Conservation (phyloP, 2,888 invertebrate genomes). For the Sclerodermus sp. region DNA sequence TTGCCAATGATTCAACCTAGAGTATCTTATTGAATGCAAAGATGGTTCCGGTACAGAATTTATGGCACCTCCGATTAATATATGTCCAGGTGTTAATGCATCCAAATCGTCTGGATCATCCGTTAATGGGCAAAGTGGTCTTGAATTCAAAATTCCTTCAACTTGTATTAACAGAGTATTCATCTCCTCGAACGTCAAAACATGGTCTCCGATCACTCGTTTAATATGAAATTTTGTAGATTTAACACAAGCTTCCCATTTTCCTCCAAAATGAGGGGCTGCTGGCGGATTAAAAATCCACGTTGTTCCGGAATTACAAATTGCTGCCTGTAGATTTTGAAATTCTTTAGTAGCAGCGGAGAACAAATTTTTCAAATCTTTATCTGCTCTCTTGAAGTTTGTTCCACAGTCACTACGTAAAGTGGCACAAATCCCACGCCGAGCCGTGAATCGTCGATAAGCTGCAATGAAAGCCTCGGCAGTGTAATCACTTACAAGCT, state of each 20-base stretch:
- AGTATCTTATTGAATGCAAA: background rate
- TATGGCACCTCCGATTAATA: background rate
- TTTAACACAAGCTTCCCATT: slow-evolving; percentile 1
- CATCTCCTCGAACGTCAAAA: slow-evolving; percentile 4
- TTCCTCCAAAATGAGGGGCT: slow-evolving; percentile 6
- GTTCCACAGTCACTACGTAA: slow-evolving; percentile 34
- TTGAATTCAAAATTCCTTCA: background rate
- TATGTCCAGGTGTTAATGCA: too few relatives aligned
- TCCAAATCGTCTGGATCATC: too few relatives aligned
- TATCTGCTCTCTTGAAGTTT: slow-evolving; percentile 34
- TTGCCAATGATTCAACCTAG: background rate
- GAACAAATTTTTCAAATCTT: slow-evolving; percentile 1
- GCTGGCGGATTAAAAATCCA: slow-evolving; percentile 6
- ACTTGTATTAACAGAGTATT: background rate
- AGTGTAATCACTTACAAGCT: slow-evolving; percentile 29
- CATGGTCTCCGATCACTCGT: background rate
- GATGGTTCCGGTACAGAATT: background rate
- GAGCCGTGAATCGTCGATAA: slow-evolving; percentile 25
- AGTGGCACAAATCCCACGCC: slow-evolving; percentile 21
- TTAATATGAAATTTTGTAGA: slow-evolving; percentile 2
- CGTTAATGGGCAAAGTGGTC: background rate
- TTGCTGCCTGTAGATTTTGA: too few relatives aligned
- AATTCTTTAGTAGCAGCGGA: too few relatives aligned
- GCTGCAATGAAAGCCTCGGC: slow-evolving; percentile 30
- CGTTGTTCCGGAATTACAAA: background rate